Conservation (phyloP, 2,113 vertebrate genomes). For the Microcebus tavaratra region DNA sequence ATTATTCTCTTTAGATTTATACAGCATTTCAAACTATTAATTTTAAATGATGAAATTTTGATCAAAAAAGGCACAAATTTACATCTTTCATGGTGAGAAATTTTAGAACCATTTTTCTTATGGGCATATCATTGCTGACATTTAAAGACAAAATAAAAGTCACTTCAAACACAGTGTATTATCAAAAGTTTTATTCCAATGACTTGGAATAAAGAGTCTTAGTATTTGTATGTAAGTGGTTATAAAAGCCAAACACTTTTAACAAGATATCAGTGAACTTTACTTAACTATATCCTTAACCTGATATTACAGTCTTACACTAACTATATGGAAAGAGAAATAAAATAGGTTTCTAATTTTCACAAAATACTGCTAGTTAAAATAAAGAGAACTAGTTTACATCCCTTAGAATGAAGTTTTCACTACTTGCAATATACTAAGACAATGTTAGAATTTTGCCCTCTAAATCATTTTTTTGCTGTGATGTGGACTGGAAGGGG, state of each 20-base stretch:
- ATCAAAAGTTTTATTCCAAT: constrained; percentile 50
- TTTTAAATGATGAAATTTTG: constrained; percentile 65
- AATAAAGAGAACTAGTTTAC: constrained; percentile 29
- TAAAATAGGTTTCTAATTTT: constrained; percentile 43
- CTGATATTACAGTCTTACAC: constrained; percentile 2
- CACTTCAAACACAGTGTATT: constrained; percentile 65
- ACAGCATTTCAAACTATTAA: constrained; percentile 8
- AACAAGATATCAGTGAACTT: background rate
- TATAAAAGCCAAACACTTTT: constrained; percentile 53
- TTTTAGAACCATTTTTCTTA: constrained; percentile 31
- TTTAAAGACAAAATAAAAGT: constrained; percentile 76
- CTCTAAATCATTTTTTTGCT: constrained; percentile 23
- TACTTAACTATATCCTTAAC: constrained; percentile 27
- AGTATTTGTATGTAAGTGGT: background rate
- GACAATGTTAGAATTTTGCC: constrained; percentile 41
- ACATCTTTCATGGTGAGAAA: constrained; percentile 47
- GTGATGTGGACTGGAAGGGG: background rate
- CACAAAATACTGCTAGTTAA: constrained; percentile 27
- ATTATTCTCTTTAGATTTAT: constrained; percentile 18
- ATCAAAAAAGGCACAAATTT: constrained; percentile 26
- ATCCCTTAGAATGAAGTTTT: constrained; percentile 52
- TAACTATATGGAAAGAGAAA: background rate
- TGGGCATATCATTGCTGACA: constrained; percentile 52
- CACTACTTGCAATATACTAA: constrained; percentile 28
- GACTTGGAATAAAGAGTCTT: background rate